Evolutionary conservation across 2,888 invertebrate genomes (phyloP).

Genomic region (Callosobruchus maculatus): DNA sequence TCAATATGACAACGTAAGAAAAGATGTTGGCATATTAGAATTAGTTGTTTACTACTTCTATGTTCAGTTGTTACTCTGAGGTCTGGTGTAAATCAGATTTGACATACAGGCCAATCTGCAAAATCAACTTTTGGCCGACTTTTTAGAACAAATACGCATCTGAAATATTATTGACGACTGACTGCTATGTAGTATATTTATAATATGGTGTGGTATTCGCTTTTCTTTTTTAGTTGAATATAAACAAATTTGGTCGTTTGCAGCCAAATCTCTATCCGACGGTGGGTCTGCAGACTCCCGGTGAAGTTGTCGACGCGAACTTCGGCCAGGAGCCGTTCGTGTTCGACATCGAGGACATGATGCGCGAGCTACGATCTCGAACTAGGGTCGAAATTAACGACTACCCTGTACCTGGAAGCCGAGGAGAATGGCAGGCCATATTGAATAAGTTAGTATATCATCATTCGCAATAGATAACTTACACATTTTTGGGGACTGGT

Average conservation of each 20-base stretch:
- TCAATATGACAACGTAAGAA: no score
- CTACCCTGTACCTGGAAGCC: slow-evolving; percentile 80
- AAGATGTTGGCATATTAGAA: no score
- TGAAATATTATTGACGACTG: no score
- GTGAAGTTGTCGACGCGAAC: slow-evolving; percentile 97
- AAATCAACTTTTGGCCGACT: no score
- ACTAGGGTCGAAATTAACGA: slow-evolving; percentile 81
- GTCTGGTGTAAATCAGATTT: no score
- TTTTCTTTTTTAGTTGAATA: neutral
- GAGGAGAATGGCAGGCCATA: slow-evolving; percentile 89
- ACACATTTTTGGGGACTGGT: no score
- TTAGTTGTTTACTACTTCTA: no score
- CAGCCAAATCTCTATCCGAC: slow-evolving; percentile 96
- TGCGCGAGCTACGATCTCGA: slow-evolving; percentile 83
- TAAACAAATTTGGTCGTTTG: slow-evolving; percentile 29
- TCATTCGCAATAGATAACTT: neutral
- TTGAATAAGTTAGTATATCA: slow-evolving; percentile 72
- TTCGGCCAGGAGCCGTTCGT: slow-evolving; percentile 97
- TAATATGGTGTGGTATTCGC: no score
- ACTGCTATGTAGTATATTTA: no score
- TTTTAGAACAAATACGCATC: no score
- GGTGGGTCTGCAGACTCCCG: slow-evolving; percentile 96
- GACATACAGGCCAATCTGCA: no score
- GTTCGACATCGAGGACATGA: slow-evolving; percentile 97
- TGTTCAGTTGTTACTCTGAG: no score